Evolutionary conservation across 2,888 invertebrate genomes (phyloP).

Genomic region (Eristalinus sepulchralis): DNA sequence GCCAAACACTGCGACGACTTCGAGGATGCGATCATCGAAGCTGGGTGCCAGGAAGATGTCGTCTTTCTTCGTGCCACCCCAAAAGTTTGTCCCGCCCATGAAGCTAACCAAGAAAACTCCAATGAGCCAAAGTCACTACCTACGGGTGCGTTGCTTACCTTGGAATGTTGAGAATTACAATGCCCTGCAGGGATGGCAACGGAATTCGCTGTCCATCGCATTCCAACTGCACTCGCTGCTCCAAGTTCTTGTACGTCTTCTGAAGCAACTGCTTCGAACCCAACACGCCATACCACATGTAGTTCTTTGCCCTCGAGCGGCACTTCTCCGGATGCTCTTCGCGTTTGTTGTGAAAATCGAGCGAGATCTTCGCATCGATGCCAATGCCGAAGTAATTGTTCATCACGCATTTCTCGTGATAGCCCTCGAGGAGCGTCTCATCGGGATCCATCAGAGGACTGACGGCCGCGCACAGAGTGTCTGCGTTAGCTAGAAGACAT

Average conservation of each 20-base stretch:
- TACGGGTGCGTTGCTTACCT: conserved; percentile 82
- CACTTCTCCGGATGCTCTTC: conserved; percentile 99
- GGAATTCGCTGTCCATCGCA: conserved; percentile 98
- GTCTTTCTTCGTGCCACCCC: conserved; percentile 96
- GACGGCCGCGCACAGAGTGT: conserved; percentile 97
- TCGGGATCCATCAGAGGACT: conserved; percentile 97
- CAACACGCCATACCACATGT: conserved; percentile 96
- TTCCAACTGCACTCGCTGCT: conserved; percentile 96
- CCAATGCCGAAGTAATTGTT: conserved; percentile 99
- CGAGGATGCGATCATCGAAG: conserved; percentile 97
- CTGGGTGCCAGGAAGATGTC: conserved; percentile 95
- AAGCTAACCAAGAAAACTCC: conserved; percentile 84
- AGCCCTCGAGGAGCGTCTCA: conserved; percentile 92
- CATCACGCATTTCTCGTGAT: conserved; percentile 97
- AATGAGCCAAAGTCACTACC: not conserved
- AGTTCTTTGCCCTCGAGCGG: conserved; percentile 95
- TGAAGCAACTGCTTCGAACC: conserved; percentile 90
- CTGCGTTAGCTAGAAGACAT: conserved; percentile 96
- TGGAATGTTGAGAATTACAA: conserved; percentile 97
- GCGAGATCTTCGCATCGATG: conserved; percentile 97
- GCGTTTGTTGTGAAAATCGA: conserved; percentile 98
- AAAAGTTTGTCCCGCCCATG: conserved; percentile 99
- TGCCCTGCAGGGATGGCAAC: conserved; percentile 96
- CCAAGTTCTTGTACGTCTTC: conserved; percentile 96
- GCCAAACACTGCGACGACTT: conserved; percentile 98